Conservation (phyloP, 2,113 vertebrate genomes). For the Buteo buteo region DNA sequence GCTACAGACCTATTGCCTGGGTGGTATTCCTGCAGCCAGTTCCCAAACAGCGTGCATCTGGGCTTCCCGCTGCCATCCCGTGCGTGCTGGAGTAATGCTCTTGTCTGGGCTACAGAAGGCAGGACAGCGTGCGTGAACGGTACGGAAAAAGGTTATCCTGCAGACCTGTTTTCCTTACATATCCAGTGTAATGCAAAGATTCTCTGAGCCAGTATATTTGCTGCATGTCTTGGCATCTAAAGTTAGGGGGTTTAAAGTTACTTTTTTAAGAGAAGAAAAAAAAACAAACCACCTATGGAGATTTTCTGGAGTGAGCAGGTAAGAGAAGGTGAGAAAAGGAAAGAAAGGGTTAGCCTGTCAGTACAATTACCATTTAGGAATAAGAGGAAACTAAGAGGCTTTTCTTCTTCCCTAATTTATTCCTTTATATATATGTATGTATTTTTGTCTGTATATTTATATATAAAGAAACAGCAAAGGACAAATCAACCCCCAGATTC, state of each 20-base stretch:
- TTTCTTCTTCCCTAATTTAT: background rate
- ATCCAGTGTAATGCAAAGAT: rapidly evolving
- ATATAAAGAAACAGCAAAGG: background rate
- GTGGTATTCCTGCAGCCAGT: background rate
- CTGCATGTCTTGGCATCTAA: background rate
- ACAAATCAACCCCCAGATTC: background rate
- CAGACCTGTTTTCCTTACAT: background rate
- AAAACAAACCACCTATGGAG: rapidly evolving
- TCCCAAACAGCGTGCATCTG: background rate
- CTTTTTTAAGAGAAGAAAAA: background rate
- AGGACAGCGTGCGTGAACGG: background rate
- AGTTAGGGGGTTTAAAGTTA: background rate
- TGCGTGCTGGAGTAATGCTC: background rate
- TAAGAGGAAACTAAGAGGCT: background rate
- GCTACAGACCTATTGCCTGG: background rate
- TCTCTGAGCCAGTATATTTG: background rate
- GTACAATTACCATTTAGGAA: background rate
- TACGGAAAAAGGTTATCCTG: background rate
- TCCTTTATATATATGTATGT: background rate
- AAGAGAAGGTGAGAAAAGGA: background rate
- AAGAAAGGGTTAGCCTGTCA: background rate
- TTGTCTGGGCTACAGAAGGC: background rate
- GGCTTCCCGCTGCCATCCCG: background rate
- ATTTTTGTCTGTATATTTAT: background rate
- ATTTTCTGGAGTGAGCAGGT: background rate